These are phyloP conservation scores for Cebus imitator DNA, from an alignment of 2,113 vertebrate genomes.

Conservation along the genomic window DNA sequence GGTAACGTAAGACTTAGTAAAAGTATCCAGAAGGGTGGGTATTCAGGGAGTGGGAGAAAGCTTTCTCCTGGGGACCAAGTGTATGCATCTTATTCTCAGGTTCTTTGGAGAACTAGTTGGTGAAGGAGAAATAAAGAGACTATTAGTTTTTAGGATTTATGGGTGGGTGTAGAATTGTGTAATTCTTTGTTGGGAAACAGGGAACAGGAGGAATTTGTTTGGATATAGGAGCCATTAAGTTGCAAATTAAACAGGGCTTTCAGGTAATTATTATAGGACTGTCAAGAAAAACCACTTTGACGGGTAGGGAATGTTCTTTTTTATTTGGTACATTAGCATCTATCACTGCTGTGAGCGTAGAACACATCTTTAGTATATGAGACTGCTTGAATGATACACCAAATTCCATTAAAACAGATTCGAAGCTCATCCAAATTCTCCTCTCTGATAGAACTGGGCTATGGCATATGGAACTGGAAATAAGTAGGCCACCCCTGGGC, in stretches of 20 bases:
- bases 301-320: neutral
- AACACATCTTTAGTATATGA: neutral
- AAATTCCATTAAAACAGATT: neutral
- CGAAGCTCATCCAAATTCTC: neutral
- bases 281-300: slow-evolving; percentile 32
- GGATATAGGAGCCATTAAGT: neutral
- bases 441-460: neutral
- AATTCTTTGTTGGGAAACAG: slow-evolving; percentile 26
- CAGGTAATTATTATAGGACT: neutral
- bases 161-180: slow-evolving; percentile 11
- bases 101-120: slow-evolving; percentile 24
- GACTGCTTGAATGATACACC: neutral
- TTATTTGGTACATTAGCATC: neutral
- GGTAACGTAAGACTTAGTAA: neutral
- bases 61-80: neutral
- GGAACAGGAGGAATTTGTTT: slow-evolving; percentile 17
- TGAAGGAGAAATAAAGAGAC: slow-evolving; percentile 9
- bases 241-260: slow-evolving; percentile 9
- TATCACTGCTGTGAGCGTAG: neutral
- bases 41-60: neutral
- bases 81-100: neutral
- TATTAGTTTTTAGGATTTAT: slow-evolving; percentile 38
- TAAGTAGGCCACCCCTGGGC: neutral
- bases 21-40: neutral
- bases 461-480: neutral